Evolutionary conservation across 2,888 invertebrate species (phyloP).

Genomic region (Leucophora obtusa): DNA sequence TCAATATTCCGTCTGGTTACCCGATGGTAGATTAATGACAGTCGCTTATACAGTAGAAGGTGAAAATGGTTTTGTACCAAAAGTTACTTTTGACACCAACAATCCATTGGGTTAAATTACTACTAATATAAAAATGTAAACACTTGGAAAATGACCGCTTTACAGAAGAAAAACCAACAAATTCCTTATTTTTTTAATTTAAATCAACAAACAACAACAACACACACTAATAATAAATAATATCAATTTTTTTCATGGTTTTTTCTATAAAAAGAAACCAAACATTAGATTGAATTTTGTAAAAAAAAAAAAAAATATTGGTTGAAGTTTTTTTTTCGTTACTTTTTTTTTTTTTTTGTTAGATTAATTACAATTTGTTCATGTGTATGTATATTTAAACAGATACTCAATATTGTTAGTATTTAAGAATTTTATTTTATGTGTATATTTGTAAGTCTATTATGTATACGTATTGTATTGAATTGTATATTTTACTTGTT

Average conservation of each 20-base stretch:
- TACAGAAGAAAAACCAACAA: slow-evolving; percentile 11
- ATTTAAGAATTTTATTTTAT: slow-evolving; percentile 33
- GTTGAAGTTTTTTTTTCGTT: slow-evolving; percentile 10
- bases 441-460: slow-evolving; percentile 18
- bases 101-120: slow-evolving; percentile 79
- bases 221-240: slow-evolving; percentile 45
- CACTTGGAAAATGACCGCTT: slow-evolving; percentile 21
- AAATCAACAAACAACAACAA: slow-evolving; percentile 46
- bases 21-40: slow-evolving; percentile 86
- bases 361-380: slow-evolving; percentile 57
- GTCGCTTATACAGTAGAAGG: slow-evolving; percentile 86
- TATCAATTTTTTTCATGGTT: slow-evolving; percentile 6
- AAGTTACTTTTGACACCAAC: slow-evolving; percentile 83
- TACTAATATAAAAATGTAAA: not conserved
- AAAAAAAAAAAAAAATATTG: slow-evolving; percentile 16
- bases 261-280: slow-evolving; percentile 13
- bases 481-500: slow-evolving; percentile 41
- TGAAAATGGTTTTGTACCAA: slow-evolving; percentile 86
- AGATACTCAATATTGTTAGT: slow-evolving; percentile 61
- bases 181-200: slow-evolving; percentile 33
- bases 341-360: slow-evolving; percentile 5
- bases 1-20: slow-evolving; percentile 84
- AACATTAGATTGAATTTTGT: slow-evolving; percentile 23
- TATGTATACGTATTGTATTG: too few species aligned
- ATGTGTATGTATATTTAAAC: slow-evolving; percentile 48